Evolutionary conservation across 2,797 vertebrate genomes (phyloP).

Genomic region (Sorex maritimensis): DNA sequence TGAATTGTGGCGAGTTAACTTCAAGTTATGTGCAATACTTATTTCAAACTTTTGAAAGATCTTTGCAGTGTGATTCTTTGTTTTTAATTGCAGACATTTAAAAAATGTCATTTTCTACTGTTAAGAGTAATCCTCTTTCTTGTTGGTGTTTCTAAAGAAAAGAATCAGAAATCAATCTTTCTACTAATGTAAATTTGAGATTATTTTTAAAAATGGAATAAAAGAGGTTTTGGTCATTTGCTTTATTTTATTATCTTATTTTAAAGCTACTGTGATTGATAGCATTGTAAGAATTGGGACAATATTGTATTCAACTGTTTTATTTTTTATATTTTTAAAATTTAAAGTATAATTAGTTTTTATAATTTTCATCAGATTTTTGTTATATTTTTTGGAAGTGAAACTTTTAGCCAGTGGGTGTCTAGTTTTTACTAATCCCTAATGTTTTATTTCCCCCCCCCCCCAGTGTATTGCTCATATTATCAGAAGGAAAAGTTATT

Average conservation of each 20-base stretch:
- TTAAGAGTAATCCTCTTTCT: conserved; percentile 99
- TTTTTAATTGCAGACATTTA: conserved; percentile 99
- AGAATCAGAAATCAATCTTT: conserved; percentile 99
- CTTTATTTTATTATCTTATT: conserved; percentile 99
- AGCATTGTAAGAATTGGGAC: conserved; percentile 99
- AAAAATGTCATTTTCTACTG: conserved; percentile 99
- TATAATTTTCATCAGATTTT: conserved; percentile 99
- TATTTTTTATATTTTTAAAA: conserved; percentile 99
- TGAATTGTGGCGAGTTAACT: conserved; percentile 99
- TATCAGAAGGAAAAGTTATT: conserved; percentile 99
- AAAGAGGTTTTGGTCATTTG: conserved; percentile 99
- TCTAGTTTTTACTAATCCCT: conserved; percentile 99
- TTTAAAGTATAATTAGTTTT: conserved; percentile 99
- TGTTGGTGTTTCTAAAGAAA: conserved; percentile 99
- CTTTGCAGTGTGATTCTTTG: conserved; percentile 98
- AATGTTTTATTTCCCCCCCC: conserved; percentile 94
- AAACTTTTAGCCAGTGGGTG: conserved; percentile 99
- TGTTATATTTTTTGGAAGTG: conserved; percentile 99
- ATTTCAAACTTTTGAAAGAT: conserved; percentile 99
- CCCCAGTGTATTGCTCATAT: conserved; percentile 99
- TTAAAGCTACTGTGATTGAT: conserved; percentile 99
- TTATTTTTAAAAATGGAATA: conserved; percentile 99
- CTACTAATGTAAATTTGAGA: conserved; percentile 99
- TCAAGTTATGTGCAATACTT: conserved; percentile 99
- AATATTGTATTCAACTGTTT: conserved; percentile 99